Percentiles rank a stretch among this genome's conserved stretches.
Evolutionary conservation across 2,113 vertebrate species (phyloP).

Genomic region (Oncorhynchus nerka): DNA sequence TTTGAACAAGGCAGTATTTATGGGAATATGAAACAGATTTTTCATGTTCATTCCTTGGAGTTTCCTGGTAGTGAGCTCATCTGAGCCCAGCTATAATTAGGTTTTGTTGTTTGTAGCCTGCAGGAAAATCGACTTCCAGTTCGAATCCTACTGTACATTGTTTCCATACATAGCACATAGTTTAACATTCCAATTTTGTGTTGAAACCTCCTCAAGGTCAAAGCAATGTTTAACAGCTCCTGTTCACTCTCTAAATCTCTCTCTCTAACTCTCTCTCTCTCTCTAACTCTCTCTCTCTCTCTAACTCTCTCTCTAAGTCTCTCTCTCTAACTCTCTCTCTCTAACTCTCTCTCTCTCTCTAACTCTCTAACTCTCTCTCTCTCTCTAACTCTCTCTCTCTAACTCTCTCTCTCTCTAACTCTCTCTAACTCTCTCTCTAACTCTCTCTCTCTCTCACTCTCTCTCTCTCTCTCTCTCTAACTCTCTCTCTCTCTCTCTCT

Average conservation of each 20-base stretch:
- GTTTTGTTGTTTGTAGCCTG: background rate
- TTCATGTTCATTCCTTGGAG: background rate
- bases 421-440: too few species aligned
- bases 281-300: background rate
- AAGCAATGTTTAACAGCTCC: slow-evolving; percentile 21
- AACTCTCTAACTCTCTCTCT: background rate
- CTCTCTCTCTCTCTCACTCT: background rate
- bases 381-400: background rate
- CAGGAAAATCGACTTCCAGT: slow-evolving; percentile 18
- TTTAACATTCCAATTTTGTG: background rate
- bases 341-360: too few species aligned
- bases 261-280: background rate
- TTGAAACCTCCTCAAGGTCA: slow-evolving; percentile 45
- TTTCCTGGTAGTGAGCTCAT: background rate
- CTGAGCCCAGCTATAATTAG: slow-evolving; percentile 1
- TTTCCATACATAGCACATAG: too few species aligned
- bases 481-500: too few species aligned
- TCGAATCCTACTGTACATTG: background rate
- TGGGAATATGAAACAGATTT: background rate
- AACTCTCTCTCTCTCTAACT: background rate
- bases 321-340: background rate
- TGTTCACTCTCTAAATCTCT: too few species aligned
- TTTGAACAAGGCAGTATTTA: too few species aligned
- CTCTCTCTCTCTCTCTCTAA: too few species aligned
- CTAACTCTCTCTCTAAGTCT: background rate